Evolutionary conservation across 2,113 vertebrate species (phyloP).

Genomic region (Rousettus leschenaultii): DNA sequence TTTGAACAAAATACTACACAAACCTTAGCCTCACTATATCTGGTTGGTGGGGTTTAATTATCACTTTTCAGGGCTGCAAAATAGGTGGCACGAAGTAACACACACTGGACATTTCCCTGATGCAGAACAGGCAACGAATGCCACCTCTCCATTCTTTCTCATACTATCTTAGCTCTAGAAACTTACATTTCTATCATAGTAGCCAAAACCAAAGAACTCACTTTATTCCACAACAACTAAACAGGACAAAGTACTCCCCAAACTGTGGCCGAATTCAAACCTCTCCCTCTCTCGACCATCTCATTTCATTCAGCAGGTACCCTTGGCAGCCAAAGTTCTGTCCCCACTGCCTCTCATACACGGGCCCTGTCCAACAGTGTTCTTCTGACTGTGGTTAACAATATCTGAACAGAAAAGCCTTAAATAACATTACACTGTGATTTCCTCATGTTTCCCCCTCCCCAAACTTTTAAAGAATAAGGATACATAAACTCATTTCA

Average conservation of each 20-base stretch:
- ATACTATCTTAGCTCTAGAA: not conserved
- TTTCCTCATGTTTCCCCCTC: not conserved
- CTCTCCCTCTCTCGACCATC: no score
- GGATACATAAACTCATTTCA: not conserved
- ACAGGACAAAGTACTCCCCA: not conserved
- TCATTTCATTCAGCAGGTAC: not conserved
- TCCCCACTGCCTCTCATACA: not conserved
- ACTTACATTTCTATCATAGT: not conserved
- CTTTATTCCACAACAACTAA: not conserved
- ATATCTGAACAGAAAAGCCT: not conserved
- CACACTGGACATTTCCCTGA: not conserved
- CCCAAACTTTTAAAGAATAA: not conserved
- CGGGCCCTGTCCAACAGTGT: not conserved
- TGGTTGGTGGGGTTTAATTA: not conserved
- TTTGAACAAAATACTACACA: not conserved
- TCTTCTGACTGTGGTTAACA: not conserved
- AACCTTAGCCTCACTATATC: not conserved
- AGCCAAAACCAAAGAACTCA: not conserved
- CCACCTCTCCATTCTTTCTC: not conserved
- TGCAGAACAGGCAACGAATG: not conserved
- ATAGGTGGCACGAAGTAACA: not conserved
- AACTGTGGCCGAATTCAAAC: not conserved
- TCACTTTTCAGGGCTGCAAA: not conserved
- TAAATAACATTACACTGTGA: not conserved
- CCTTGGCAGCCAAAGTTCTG: not conserved